These are phyloP conservation scores for Orthosia gothica DNA, from an alignment of 2,888 invertebrate species.

Conservation along the genomic window DNA sequence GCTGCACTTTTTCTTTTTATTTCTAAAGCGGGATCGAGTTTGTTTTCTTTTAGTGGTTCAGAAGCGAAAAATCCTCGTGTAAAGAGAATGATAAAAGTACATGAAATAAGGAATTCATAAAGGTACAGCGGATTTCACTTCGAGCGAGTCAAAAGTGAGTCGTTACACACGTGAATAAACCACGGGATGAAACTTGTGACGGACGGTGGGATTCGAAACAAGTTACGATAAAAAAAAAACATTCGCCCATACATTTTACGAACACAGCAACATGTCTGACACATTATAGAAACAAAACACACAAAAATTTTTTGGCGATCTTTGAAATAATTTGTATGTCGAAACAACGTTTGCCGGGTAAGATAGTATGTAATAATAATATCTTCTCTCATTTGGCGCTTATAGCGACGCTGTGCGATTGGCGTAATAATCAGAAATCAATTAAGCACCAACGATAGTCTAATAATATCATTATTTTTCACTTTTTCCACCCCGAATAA, in stretches of 20 bases:
- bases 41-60: constrained; percentile 14
- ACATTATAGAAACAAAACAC: too few relatives aligned
- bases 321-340: too few relatives aligned
- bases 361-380: too few relatives aligned
- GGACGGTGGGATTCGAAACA: background rate
- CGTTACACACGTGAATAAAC: constrained; percentile 31
- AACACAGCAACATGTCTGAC: too few relatives aligned
- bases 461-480: constrained; percentile 37
- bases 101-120: constrained; percentile 51
- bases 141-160: constrained; percentile 46
- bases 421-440: constrained; percentile 43
- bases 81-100: constrained; percentile 39
- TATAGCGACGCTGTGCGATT: constrained; percentile 14
- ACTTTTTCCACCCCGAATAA: constrained; percentile 37
- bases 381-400: background rate
- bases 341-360: too few relatives aligned
- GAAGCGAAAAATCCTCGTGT: constrained; percentile 6
- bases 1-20: background rate
- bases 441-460: constrained; percentile 32
- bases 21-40: background rate
- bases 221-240: constrained; percentile 8
- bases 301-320: too few relatives aligned
- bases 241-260: too few relatives aligned
- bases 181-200: constrained; percentile 27
- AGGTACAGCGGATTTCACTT: constrained; percentile 49